Percentiles rank a stretch among this genome's conserved stretches.
Conservation (phyloP, 1,140 invertebrate genomes). For the Drosophila varians region DNA sequence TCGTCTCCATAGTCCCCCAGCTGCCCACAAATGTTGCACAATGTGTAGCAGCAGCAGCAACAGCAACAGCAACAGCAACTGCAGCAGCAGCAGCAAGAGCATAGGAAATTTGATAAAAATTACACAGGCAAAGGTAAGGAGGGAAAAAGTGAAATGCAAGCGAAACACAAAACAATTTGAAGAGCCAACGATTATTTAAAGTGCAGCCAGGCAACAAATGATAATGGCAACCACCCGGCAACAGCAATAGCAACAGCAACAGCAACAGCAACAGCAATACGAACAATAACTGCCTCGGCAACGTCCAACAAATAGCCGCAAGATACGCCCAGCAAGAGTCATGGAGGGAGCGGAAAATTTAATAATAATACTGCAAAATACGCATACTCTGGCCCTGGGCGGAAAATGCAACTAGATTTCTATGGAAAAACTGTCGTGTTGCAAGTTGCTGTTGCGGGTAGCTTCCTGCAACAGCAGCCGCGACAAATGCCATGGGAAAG, state of each 20-base stretch:
- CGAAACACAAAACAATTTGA: constrained; percentile 66
- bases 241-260: not conserved
- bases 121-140: constrained; percentile 61
- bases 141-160: constrained; percentile 43
- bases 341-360: constrained; percentile 61
- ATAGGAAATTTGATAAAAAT: constrained; percentile 76
- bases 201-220: constrained; percentile 76
- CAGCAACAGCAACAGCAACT: constrained; percentile 30
- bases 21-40: constrained; percentile 40
- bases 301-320: constrained; percentile 49
- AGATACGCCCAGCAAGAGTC: constrained; percentile 61
- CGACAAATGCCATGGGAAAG: not conserved
- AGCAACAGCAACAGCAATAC: not conserved
- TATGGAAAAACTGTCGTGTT: constrained; percentile 22
- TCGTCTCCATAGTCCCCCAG: constrained; percentile 24
- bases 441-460: constrained; percentile 33
- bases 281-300: constrained; percentile 7
- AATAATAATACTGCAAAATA: constrained; percentile 56
- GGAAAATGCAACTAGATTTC: constrained; percentile 19
- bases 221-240: constrained; percentile 56
- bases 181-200: constrained; percentile 79
- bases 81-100: constrained; percentile 27
- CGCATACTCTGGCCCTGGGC: constrained; percentile 22
- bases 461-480: constrained; percentile 45
- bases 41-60: constrained; percentile 36